Conservation (phyloP, 2,113 vertebrate genomes). For the Myiozetetes cayanensis region DNA sequence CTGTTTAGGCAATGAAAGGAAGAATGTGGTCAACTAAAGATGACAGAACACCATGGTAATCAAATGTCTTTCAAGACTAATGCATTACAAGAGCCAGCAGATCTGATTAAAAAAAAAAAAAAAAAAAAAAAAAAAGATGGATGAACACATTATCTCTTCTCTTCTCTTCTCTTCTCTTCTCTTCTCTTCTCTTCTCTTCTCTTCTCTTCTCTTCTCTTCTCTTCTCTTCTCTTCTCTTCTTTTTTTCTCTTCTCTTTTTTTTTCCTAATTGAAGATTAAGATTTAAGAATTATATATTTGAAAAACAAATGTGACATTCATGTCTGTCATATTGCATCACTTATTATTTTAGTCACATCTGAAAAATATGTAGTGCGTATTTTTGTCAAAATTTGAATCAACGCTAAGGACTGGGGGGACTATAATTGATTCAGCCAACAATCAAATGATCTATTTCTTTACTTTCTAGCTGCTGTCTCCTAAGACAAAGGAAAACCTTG, state of each 20-base stretch:
- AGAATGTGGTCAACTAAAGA: not conserved
- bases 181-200: too few relatives aligned
- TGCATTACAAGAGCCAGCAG: not conserved
- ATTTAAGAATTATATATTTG: not conserved
- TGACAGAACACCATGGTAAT: not conserved
- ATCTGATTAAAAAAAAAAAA: not conserved
- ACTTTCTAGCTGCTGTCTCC: not conserved
- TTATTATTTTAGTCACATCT: not conserved
- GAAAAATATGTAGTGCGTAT: not conserved
- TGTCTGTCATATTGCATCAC: not conserved
- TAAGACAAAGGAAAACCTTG: not conserved
- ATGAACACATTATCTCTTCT: not conserved
- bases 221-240: not conserved
- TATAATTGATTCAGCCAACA: not conserved
- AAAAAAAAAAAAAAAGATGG: not conserved
- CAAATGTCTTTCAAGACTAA: not conserved
- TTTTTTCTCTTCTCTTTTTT: too few relatives aligned
- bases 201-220: not conserved
- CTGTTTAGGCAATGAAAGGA: not conserved
- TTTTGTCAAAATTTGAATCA: not conserved
- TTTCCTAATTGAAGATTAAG: not conserved
- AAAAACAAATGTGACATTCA: not conserved
- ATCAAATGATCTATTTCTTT: not conserved
- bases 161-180: too few relatives aligned
- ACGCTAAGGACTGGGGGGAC: accelerated